Conservation (phyloP, 2,888 invertebrate species). For the Apodemia hepburni region DNA sequence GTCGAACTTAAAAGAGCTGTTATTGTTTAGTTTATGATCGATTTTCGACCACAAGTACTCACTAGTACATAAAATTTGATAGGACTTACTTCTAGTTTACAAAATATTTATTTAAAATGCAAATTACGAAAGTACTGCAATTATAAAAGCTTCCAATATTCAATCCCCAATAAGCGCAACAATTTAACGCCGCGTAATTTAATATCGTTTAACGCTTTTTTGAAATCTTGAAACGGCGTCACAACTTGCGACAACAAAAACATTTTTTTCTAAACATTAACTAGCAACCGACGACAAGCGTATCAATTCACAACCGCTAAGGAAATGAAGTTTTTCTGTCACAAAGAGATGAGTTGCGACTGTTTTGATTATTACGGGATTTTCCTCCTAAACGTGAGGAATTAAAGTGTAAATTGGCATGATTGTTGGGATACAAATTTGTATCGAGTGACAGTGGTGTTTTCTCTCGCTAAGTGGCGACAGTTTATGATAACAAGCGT, state of each 20-base stretch:
- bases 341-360: conserved; percentile 55
- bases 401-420: conserved; percentile 8
- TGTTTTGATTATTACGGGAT: conserved; percentile 35
- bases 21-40: too few species aligned
- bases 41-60: too few species aligned
- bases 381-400: not conserved
- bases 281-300: conserved; percentile 9
- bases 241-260: conserved; percentile 11
- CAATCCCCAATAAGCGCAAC: not conserved
- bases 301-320: conserved; percentile 24
- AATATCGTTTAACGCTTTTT: conserved; percentile 11
- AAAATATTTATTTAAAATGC: not conserved
- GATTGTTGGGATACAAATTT: not conserved
- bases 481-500: conserved; percentile 68
- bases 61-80: not conserved
- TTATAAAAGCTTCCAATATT: not conserved
- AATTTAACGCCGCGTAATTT: conserved; percentile 8
- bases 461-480: conserved; percentile 57
- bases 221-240: conserved; percentile 6
- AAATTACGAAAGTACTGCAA: not conserved
- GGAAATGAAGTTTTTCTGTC: conserved; percentile 48
- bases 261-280: conserved; percentile 15
- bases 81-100: not conserved
- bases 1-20: too few species aligned
- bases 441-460: conserved; percentile 60